Conservation (phyloP, 2,797 vertebrate species). For the Neostethus bicornis region DNA sequence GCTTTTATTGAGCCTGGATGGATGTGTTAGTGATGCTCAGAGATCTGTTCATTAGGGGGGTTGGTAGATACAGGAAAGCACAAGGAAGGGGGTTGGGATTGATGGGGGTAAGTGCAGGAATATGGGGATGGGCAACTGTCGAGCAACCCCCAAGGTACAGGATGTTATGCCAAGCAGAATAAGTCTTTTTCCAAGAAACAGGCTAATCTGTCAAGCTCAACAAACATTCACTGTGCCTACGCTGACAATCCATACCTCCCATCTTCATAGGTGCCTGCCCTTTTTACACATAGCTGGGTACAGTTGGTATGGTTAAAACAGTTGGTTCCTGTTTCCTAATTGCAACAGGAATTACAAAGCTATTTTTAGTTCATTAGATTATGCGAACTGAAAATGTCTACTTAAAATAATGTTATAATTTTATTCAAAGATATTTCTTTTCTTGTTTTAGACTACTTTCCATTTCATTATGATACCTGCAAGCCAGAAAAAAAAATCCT, state of each 20-base stretch:
- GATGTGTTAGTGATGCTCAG: slow-evolving; percentile 54
- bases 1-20: slow-evolving; percentile 45
- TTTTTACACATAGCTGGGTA: slow-evolving; percentile 40
- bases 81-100: slow-evolving; percentile 52
- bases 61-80: slow-evolving; percentile 74
- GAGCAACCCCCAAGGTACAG: slow-evolving; percentile 77
- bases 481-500: slow-evolving; percentile 37
- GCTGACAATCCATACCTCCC: slow-evolving; percentile 30
- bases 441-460: slow-evolving; percentile 14
- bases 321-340: slow-evolving; percentile 14
- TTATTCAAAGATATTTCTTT: neutral
- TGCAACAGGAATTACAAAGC: no score
- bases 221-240: slow-evolving; percentile 58
- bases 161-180: slow-evolving; percentile 81
- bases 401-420: slow-evolving; percentile 5
- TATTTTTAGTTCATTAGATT: neutral
- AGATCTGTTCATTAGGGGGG: slow-evolving; percentile 72
- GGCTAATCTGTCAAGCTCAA: slow-evolving; percentile 80
- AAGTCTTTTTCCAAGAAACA: slow-evolving; percentile 72
- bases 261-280: slow-evolving; percentile 43
- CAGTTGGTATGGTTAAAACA: slow-evolving; percentile 29
- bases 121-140: slow-evolving; percentile 78
- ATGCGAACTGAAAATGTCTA: neutral
- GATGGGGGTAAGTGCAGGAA: slow-evolving; percentile 60
- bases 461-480: slow-evolving; percentile 13